Base-by-base conservation (phyloP, 2,797 vertebrate species). In the Bufotes viridis region DNA sequence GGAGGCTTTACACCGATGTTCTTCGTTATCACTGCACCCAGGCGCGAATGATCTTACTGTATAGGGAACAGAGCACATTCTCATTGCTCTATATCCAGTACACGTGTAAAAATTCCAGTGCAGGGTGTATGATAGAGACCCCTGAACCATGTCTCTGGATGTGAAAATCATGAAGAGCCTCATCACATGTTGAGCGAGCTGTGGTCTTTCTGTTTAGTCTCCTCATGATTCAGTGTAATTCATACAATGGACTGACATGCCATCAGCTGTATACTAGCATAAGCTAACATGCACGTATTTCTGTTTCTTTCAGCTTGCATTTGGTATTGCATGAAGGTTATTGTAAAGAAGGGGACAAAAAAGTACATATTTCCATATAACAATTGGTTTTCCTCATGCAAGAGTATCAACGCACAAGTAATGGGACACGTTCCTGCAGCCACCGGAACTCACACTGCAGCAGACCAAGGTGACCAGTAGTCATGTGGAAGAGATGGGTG, bases 291-390 rank as follows among this genome's bases (percentile, higher is more conserved):
- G 57, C 60, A 42, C 53, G 5, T 78, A 24, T 24, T n/a, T 55
- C 15, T 65, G 42, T 34, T 88, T 85, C n/a, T 42, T 7, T 57
- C 10, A 89, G 88, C 74, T 34, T 82, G 42, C 60, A 86, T 74
- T 42, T 86, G 49, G 60, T 86, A 86, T 60, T 86, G 84, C 51
- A 75, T 14, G 70, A 65, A 60, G 12, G 58, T 89, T 53, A 78
- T 20, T 82, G 82, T 89, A 65, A 79, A 53, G 55, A 88, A 60
- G 14, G 42, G 70, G 51, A 70, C 55, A 53, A n/a, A 51, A 24
- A 13, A 76, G 4, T 86, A 89, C 20, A 14, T 82, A 2, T 86
- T 89, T 22, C 84, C 78, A 24, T 89, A 84, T 55, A 86, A 89
- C 20, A 65, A 74, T 7, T 86, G 88, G 84, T 49, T 81, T 1